These are phyloP conservation scores for Allolobophora icterica DNA, from an alignment of 2,888 invertebrate species.

Conservation along the genomic window DNA sequence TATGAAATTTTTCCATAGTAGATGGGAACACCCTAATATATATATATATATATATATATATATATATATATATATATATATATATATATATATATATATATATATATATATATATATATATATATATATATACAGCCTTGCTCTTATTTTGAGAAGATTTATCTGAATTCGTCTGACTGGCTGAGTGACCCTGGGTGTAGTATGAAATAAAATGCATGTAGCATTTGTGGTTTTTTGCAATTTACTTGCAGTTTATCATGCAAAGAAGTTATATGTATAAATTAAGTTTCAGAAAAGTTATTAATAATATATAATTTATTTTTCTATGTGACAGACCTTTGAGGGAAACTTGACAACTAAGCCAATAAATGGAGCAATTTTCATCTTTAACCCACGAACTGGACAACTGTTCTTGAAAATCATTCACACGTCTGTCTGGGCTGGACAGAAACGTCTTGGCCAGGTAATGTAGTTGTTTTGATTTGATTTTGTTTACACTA, in stretches of 20 bases:
- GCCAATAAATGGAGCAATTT: conserved; percentile 99
- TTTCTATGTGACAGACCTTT: conserved; percentile 74
- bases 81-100: too few species aligned
- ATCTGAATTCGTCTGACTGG: too few species aligned
- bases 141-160: too few species aligned
- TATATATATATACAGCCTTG: too few species aligned
- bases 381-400: conserved; percentile 98
- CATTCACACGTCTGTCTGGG: conserved; percentile 99
- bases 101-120: too few species aligned
- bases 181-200: too few species aligned
- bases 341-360: conserved; percentile 99
- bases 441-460: conserved; percentile 98
- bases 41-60: too few species aligned
- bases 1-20: too few species aligned
- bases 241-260: neutral
- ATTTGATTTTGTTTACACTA: neutral
- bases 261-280: neutral
- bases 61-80: too few species aligned
- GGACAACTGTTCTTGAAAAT: conserved; percentile 99
- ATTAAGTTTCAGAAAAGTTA: neutral
- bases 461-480: conserved; percentile 70
- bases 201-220: too few species aligned
- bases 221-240: too few species aligned
- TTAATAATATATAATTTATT: neutral
- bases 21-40: too few species aligned